A percentile compares a stretch with the other conserved stretches of the same genome.
Conservation (phyloP, 2,888 invertebrate genomes). For the Amphimallon solstitiale region DNA sequence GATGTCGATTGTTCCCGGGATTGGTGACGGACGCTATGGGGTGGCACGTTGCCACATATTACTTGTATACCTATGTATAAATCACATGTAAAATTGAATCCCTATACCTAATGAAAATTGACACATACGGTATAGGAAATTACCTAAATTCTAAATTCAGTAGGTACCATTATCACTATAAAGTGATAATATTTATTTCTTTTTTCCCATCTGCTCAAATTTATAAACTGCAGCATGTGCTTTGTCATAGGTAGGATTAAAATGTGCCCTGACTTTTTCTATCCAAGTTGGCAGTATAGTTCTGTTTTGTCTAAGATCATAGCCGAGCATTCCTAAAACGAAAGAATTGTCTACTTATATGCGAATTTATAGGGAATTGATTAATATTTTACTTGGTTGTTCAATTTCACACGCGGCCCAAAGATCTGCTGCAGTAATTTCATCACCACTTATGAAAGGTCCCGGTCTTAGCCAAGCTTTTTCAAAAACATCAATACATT, state of each 20-base stretch:
- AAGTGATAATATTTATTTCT: too few species aligned
- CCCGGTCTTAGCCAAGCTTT: constrained; percentile 64
- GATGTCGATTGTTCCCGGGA: too few species aligned
- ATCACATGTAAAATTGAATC: too few species aligned
- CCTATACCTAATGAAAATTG: too few species aligned
- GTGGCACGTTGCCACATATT: too few species aligned
- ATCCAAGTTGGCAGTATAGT: constrained; percentile 74
- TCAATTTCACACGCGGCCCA: constrained; percentile 80
- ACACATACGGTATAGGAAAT: too few species aligned
- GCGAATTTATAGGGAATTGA: neutral
- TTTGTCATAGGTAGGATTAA: constrained; percentile 74
- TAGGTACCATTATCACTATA: too few species aligned
- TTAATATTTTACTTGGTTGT: constrained; percentile 70
- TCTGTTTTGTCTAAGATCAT: constrained; percentile 70
- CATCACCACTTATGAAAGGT: constrained; percentile 68
- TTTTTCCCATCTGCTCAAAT: constrained; percentile 38
- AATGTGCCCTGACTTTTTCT: constrained; percentile 69
- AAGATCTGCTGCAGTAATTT: constrained; percentile 77
- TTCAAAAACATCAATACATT: constrained; percentile 68
- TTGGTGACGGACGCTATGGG: too few species aligned
- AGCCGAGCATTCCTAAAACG: constrained; percentile 73
- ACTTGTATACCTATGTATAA: too few species aligned
- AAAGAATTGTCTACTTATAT: constrained; percentile 30
- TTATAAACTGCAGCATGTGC: constrained; percentile 62
- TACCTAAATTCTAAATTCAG: too few species aligned